These are phyloP conservation scores for Austrofundulus limnaeus DNA, from an alignment of 2,113 vertebrate species.

Conservation along the genomic window DNA sequence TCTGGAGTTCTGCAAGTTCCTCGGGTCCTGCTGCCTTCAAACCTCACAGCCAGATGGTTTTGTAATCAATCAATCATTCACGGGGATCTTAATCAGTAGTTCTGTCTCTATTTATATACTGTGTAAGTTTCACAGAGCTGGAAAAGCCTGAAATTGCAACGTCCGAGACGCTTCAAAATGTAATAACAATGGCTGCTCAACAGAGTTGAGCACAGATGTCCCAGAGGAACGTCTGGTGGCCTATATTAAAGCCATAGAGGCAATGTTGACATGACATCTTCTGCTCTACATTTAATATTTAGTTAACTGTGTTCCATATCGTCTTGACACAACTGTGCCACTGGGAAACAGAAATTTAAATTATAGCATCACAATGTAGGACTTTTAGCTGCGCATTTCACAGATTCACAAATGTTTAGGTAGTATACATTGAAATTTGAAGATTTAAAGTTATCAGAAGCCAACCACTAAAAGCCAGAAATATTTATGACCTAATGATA, in stretches of 20 bases:
- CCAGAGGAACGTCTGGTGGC: constrained; percentile 1
- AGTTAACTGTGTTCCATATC: constrained; percentile 6
- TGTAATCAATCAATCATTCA: too few species aligned
- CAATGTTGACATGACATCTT: constrained; percentile 6
- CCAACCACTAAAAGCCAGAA: too few species aligned
- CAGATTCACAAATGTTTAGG: constrained; percentile 2
- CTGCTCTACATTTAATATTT: constrained; percentile 5
- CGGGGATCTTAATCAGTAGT: too few species aligned
- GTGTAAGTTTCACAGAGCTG: not conserved
- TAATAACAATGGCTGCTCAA: not conserved
- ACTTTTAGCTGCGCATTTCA: not conserved
- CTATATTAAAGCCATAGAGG: constrained; percentile 1
- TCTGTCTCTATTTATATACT: too few species aligned
- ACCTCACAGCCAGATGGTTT: too few species aligned
- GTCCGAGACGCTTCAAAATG: not conserved
- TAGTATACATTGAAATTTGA: not conserved
- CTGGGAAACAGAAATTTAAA: not conserved
- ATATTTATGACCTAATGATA: too few species aligned
- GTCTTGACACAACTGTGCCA: constrained; percentile 1
- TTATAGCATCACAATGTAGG: too few species aligned
- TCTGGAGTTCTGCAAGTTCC: too few species aligned
- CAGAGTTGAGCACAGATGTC: not conserved
- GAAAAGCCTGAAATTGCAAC: not conserved
- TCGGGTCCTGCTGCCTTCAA: too few species aligned
- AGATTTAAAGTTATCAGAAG: too few species aligned